phyloP scores from a whole-genome alignment of 2,113 vertebrate species.

The Fulica atra region DNA sequence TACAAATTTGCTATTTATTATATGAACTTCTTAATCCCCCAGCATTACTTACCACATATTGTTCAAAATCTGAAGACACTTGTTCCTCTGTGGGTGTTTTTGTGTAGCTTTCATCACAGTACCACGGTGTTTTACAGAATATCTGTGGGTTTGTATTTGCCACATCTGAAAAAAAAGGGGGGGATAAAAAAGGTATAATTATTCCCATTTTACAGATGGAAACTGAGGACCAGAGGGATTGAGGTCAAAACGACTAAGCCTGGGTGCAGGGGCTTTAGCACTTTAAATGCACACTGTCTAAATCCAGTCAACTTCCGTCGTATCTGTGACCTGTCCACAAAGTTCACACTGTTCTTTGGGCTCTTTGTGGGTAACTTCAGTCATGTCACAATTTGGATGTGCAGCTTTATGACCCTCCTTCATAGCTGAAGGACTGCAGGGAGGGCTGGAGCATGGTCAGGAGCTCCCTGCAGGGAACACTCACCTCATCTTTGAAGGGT shows the following conservation, averaged over 20 bases:
- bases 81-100: background rate
- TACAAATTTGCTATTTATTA: background rate
- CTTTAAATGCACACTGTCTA: background rate
- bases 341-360: accelerated
- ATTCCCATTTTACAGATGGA: background rate
- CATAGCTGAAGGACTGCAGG: accelerated
- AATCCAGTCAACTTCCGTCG: background rate
- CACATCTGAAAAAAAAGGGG: background rate
- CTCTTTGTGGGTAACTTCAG: background rate
- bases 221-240: background rate
- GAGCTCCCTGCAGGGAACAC: background rate
- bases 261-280: background rate
- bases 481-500: background rate
- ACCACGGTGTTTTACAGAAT: background rate
- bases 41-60: background rate
- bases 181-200: accelerated
- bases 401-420: background rate
- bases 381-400: background rate
- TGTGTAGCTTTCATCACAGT: background rate
- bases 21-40: background rate
- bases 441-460: background rate
- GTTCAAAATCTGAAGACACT: background rate
- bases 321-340: background rate
- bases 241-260: background rate
- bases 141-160: background rate